Evolutionary conservation across 2,888 invertebrate species (phyloP), one percentile per base, ranked within the genome.

Genomic region (Acronicta leporina): DNA sequence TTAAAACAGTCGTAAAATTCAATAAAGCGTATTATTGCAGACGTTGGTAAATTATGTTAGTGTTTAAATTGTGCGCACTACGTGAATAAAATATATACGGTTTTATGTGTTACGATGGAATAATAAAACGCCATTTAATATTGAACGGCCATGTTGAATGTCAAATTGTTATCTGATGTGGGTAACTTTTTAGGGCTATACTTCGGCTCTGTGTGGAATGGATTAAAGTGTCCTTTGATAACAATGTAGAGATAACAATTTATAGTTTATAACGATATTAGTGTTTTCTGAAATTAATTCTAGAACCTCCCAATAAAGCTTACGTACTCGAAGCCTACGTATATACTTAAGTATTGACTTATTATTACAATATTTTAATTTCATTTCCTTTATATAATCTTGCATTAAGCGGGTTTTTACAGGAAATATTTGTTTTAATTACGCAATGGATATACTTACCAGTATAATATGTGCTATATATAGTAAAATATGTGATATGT

Each of bases 1-100:
- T 73, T 71, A 71, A 80, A 82, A 77, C 63, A 70, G 68, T 75
- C 79, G 73, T 82, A 73, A 77, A 80, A 79, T 80, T 79, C 77
- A 75, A 82, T 80, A 80, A 78, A 79, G 75, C 77, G 71, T 77
- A 75, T 81, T 80, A 81, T 82, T 79, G 75, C 70, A 74, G 73
- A 65, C 73, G 59, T 55, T 72, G 48, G 66, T 77, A 76, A 81
- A 81, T 81, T 73, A 73, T 70, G 72, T 68, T 66, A 76, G 70
- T 77, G 68, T 77, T 75, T 72, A 76, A 77, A 73, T 78, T 78
- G 74, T 71, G 63, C 70, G 64, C 33, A 60, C 73, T 64, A 68
- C 73, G 65, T 63, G 62, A 50, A 52, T 74, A 53, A 59, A 73
- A 71, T 71, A 69, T 55, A 64, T 69, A 75, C 62, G 68, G 74